Base-by-base conservation (phyloP, 2,113 vertebrate genomes). In the Sander vitreus region DNA sequence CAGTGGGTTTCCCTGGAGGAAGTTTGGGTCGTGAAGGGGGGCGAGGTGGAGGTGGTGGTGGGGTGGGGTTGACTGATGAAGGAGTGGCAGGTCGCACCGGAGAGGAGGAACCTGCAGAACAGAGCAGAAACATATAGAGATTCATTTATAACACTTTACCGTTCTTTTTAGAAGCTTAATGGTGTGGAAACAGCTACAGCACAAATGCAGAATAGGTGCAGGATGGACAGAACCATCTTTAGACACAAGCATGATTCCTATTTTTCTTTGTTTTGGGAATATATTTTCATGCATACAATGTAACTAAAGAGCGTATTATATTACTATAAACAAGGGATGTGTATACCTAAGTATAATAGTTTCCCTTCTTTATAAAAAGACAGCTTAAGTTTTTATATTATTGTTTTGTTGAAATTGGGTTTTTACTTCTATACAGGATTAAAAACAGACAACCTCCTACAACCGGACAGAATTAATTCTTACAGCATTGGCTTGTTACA, bases 1-100 rank as follows among this genome's bases (percentile, higher is more conserved):
- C 91, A 14, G 92, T 83, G 60, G 97, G 97, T 68, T 99, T 99
- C 83, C 97, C 97, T 0, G 97, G 96, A 84, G 98, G 97, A 72
- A 97, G 95, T 94, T 98, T 99, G 81, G 98, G 97, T 83, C 98
- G 91, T 43, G 97, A 98, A 0, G 97, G 96, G 23, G 98, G 97
- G 0, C 97, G 95, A 21, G 97, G 97, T n/a, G 98, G 97, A 0
- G 97, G 97, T 0, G 97, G 97, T 0, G 97, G 98, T 0, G 97
- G 97, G 0, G 96, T 95, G 3, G 97, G 95, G 60, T 93, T 90
- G 53, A 80, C 88, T 39, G 90, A 89, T 30, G 96, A 91, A 2
- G 98, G 97, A 0, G 97, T 97, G 6, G 95, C 90, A 1, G 98
- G 97, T 12, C 96, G 95, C 39, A 96, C 96, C 0, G 97, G 98